These are phyloP conservation scores for Pseudonaja textilis DNA, from an alignment of 2,113 vertebrate species.

Conservation along the genomic window DNA sequence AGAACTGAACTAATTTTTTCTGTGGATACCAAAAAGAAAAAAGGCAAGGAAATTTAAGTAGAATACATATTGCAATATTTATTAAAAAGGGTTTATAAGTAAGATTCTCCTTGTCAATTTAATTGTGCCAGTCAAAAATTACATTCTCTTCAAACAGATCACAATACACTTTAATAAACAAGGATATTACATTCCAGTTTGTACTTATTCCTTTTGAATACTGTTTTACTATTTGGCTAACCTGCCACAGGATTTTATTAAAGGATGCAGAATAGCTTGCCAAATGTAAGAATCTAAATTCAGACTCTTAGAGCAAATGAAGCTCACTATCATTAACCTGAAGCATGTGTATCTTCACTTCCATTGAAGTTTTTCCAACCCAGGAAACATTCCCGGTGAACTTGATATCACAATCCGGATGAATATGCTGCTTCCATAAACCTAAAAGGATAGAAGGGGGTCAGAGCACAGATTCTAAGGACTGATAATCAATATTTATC, in stretches of 20 bases:
- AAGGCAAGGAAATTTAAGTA: neutral
- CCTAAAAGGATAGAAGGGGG: conserved; percentile 67
- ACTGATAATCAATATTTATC: neutral
- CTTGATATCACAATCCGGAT: conserved; percentile 93
- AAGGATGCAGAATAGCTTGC: neutral
- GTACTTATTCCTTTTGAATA: neutral
- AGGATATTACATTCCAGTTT: neutral
- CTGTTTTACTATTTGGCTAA: neutral
- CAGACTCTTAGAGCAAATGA: neutral
- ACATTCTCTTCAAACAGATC: neutral
- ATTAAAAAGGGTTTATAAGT: neutral
- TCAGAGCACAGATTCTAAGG: neutral
- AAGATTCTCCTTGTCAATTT: neutral
- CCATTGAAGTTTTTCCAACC: conserved; percentile 94
- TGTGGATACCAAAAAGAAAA: neutral
- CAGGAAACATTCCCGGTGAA: conserved; percentile 93
- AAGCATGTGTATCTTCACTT: conserved; percentile 95
- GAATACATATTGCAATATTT: neutral
- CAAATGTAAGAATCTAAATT: neutral
- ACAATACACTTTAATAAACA: neutral
- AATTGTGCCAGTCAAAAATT: neutral
- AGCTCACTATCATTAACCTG: conserved; percentile 74
- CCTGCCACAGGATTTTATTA: neutral
- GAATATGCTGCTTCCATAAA: conserved; percentile 83
- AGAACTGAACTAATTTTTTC: neutral